A percentile compares a stretch with the other conserved stretches of the same genome.
Evolutionary conservation across 2,888 invertebrate species (phyloP).

Genomic region (Trichogramma evanescens): DNA sequence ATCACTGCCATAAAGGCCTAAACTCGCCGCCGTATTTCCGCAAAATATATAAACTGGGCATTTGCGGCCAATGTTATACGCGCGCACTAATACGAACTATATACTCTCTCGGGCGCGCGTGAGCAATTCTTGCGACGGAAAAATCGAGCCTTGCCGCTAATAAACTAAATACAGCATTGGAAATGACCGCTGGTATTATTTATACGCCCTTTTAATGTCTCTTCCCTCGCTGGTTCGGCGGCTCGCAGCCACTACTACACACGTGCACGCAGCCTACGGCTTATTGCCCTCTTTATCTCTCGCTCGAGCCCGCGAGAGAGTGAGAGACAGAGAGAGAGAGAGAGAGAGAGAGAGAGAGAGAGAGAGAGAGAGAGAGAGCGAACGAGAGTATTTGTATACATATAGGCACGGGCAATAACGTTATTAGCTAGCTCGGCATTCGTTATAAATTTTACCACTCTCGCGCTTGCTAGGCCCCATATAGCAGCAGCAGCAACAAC

Average conservation of each 20-base stretch:
- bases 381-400: constrained; percentile 32
- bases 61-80: too few relatives aligned
- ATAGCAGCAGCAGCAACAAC: too few relatives aligned
- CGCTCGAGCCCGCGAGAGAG: constrained; percentile 11
- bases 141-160: constrained; percentile 35
- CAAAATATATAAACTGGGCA: background rate
- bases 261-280: constrained; percentile 5
- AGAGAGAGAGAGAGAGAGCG: background rate
- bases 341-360: too few relatives aligned
- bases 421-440: constrained; percentile 44
- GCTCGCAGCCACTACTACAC: constrained; percentile 6
- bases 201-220: constrained; percentile 41
- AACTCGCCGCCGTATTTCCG: constrained; percentile 19
- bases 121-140: constrained; percentile 22
- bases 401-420: constrained; percentile 36
- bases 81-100: too few relatives aligned
- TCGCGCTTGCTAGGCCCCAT: background rate
- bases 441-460: constrained; percentile 42
- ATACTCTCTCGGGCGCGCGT: background rate
- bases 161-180: constrained; percentile 45
- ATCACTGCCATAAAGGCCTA: constrained; percentile 24
- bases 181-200: constrained; percentile 43
- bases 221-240: background rate
- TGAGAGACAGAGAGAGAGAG: too few relatives aligned
- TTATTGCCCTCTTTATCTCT: constrained; percentile 23